A percentile compares a stretch with the other conserved stretches of the same genome.
Evolutionary conservation across 23 tunicate species (phyloP).

Genomic region (Diplosoma virens): DNA sequence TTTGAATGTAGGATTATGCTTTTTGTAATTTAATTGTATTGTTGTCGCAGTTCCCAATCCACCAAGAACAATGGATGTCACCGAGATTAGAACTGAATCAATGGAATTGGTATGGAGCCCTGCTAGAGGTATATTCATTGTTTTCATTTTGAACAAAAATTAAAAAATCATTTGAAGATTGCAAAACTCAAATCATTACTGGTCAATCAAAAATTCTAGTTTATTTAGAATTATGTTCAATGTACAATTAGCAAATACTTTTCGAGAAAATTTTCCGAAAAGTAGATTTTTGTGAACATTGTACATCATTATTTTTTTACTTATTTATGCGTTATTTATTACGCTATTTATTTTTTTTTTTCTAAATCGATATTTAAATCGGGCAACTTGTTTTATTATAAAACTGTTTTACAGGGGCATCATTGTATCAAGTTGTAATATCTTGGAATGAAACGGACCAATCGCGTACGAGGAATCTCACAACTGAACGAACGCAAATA

Average conservation of each 20-base stretch:
- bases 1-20: background rate
- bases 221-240: too few species aligned
- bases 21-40: background rate
- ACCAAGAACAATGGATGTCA: constrained; percentile 34
- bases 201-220: too few species aligned
- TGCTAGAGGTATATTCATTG: constrained; percentile 32
- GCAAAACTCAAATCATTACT: too few species aligned
- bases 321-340: too few species aligned
- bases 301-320: too few species aligned
- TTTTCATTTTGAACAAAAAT: background rate
- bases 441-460: background rate
- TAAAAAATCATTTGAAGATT: too few species aligned
- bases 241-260: too few species aligned
- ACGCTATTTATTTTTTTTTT: too few species aligned
- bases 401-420: constrained; percentile 28
- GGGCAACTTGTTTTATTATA: too few species aligned
- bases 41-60: constrained; percentile 46
- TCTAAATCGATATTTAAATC: too few species aligned
- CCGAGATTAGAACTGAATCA: constrained; percentile 17
- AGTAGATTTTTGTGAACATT: too few species aligned
- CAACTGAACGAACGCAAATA: background rate
- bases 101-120: constrained; percentile 53
- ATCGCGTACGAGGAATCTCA: background rate
- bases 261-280: too few species aligned
- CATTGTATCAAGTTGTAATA: constrained; percentile 6